Evolutionary conservation across 2,888 invertebrate genomes (phyloP).

Genomic region (Ophion ellenae): DNA sequence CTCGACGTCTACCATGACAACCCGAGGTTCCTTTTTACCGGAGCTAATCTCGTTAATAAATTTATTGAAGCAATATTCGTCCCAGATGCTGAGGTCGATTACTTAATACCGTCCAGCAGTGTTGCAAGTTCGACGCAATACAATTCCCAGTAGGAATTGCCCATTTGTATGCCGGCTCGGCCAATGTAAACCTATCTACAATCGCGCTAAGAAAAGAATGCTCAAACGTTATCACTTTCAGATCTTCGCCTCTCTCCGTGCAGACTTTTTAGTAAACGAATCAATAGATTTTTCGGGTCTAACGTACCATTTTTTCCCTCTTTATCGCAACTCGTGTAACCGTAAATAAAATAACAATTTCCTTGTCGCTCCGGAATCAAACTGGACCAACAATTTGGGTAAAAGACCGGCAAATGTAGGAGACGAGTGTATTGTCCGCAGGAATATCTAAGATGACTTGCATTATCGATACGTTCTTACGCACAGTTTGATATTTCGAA

Average conservation of each 20-base stretch:
- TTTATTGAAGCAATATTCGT: slow-evolving; percentile 87
- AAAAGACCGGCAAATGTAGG: slow-evolving; percentile 71
- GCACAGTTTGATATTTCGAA: slow-evolving; percentile 37
- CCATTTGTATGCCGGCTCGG: slow-evolving; percentile 94
- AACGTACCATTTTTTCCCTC: slow-evolving; percentile 56
- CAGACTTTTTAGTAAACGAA: not conserved
- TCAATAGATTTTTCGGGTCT: not conserved
- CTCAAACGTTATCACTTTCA: not conserved
- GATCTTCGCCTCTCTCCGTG: not conserved
- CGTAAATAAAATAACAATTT: slow-evolving; percentile 56
- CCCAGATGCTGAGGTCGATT: slow-evolving; percentile 84
- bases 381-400: slow-evolving; percentile 48
- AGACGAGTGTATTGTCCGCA: slow-evolving; percentile 63
- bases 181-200: slow-evolving; percentile 94
- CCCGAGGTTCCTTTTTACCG: too few species aligned
- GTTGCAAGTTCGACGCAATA: slow-evolving; percentile 94
- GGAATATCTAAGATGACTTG: slow-evolving; percentile 60
- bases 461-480: slow-evolving; percentile 49
- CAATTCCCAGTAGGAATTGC: slow-evolving; percentile 93
- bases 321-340: slow-evolving; percentile 50
- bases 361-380: slow-evolving; percentile 18
- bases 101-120: slow-evolving; percentile 90
- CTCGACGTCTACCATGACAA: too few species aligned
- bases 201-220: slow-evolving; percentile 87
- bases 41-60: slow-evolving; percentile 80